Evolutionary conservation across 2,113 vertebrate species (phyloP).

Genomic region (Balaenoptera acutorostrata): DNA sequence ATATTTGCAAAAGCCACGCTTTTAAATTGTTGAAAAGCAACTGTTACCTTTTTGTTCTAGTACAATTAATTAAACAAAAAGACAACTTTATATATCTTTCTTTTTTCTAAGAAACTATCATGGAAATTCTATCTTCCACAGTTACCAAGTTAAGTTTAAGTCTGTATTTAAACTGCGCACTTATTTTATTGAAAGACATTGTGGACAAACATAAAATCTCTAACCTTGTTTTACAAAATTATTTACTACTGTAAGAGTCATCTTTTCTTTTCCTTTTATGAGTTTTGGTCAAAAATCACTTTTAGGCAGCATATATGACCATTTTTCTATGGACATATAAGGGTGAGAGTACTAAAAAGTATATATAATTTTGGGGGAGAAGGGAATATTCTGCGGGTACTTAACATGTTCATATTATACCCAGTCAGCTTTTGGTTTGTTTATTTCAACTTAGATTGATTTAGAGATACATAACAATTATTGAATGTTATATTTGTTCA

Average conservation of each 20-base stretch:
- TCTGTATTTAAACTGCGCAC: neutral
- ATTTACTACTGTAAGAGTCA: neutral
- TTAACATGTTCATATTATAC: neutral
- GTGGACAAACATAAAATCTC: neutral
- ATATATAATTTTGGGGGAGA: neutral
- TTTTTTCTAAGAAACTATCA: neutral
- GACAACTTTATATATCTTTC: neutral
- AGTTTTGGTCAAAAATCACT: neutral
- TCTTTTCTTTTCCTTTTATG: neutral
- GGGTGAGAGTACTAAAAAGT: neutral
- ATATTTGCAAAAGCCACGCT: neutral
- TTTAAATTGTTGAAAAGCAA: neutral
- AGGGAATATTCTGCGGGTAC: neutral
- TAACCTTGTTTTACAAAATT: neutral
- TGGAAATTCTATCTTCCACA: neutral
- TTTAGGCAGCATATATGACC: neutral
- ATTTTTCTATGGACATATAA: neutral
- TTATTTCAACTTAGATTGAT: neutral
- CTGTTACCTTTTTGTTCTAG: neutral
- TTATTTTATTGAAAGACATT: neutral
- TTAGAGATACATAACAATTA: neutral
- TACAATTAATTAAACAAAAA: neutral
- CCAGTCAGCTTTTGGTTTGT: neutral
- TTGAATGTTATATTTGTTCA: neutral
- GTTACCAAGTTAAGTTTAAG: neutral